Percentiles rank a stretch among this genome's conserved stretches.
Conservation (phyloP, 2,113 vertebrate species). For the Smithornis capensis region DNA sequence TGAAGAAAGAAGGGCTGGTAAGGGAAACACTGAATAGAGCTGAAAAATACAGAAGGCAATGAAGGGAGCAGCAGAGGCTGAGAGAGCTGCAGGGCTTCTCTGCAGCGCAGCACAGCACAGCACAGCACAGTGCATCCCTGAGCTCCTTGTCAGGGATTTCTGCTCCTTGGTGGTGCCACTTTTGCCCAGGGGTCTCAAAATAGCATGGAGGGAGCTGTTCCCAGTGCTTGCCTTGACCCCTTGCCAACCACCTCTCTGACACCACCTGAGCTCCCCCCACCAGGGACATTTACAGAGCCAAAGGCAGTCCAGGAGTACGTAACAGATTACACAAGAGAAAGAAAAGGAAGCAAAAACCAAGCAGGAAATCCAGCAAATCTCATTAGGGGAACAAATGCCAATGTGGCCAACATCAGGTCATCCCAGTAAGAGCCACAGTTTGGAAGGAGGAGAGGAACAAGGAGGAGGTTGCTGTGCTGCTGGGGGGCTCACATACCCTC, state of each 20-base stretch:
- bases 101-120: not conserved
- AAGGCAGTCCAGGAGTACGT: not conserved
- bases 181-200: not conserved
- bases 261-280: not conserved
- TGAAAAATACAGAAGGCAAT: not conserved
- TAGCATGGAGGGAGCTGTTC: not conserved
- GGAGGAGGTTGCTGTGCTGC: not conserved
- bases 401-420: not conserved
- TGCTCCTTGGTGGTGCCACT: not conserved
- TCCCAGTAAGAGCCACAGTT: not conserved
- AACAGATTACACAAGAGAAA: not conserved
- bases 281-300: not conserved
- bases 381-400: not conserved
- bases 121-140: not conserved
- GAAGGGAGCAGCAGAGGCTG: not conserved
- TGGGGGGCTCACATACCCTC: too few relatives aligned
- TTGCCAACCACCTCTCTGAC: not conserved
- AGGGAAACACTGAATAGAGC: not conserved
- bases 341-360: not conserved
- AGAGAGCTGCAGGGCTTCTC: not conserved
- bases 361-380: slow-evolving; percentile 15
- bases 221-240: not conserved
- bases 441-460: not conserved
- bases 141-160: not conserved
- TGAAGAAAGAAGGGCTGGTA: not conserved